phyloP scores from a whole-genome alignment of 2,888 invertebrate genomes.

The Tetheella fluctuosa region DNA sequence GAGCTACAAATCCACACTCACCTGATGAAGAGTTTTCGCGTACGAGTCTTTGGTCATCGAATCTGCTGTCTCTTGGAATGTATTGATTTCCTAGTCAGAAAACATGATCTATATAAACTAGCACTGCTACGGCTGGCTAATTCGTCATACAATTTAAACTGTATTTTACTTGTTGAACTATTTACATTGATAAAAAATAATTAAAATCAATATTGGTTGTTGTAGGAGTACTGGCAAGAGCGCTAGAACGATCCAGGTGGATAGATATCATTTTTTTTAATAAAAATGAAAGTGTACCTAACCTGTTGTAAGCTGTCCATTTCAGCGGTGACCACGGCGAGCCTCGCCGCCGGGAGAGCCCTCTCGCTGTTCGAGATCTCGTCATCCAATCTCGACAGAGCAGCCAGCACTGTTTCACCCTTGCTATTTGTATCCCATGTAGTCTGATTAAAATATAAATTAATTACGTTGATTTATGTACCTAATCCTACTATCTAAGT shows the following conservation, averaged over 20 bases:
- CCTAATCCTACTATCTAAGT: no score
- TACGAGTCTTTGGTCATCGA: conserved; percentile 57
- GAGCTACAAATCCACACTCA: conserved; percentile 26
- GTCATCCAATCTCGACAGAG: conserved; percentile 64
- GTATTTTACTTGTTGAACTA: no score
- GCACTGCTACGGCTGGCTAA: no score
- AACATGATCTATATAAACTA: no score
- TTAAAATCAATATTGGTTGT: no score
- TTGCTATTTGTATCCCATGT: conserved; percentile 45
- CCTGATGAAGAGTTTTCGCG: conserved; percentile 76
- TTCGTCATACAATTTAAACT: no score
- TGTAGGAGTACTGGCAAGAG: no score
- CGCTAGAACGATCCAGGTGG: no score
- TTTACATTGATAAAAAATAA: no score
- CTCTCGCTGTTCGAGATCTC: conserved; percentile 66
- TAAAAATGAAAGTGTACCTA: background rate
- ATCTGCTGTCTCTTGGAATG: conserved; percentile 60
- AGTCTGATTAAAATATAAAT: conserved; percentile 19
- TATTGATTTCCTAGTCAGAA: conserved; percentile 62
- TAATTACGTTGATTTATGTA: background rate
- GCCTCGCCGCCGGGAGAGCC: conserved; percentile 61
- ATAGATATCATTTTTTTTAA: no score
- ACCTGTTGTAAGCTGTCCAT: conserved; percentile 71
- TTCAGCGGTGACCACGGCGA: conserved; percentile 68
- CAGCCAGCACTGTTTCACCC: conserved; percentile 66